Evolutionary conservation across 2,113 vertebrate genomes (phyloP), one percentile per base, ranked within the genome.

Genomic region (Rafetus swinhoei): DNA sequence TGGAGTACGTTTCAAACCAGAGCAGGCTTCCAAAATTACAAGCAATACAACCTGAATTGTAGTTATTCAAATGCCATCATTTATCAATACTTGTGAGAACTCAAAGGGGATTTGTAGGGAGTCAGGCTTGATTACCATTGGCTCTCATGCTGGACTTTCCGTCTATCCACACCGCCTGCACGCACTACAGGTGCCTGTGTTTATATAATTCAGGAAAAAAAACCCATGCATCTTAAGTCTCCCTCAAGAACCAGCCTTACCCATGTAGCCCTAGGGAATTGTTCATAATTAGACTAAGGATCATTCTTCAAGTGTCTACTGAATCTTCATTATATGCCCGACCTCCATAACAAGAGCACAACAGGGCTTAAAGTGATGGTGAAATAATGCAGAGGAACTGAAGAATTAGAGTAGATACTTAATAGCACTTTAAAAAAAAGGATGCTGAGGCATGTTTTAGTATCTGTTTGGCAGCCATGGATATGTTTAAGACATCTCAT

Each of bases 21-120:
- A 35, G 88, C 27, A 1, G 2, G 27, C 0, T 4, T 3, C 56
- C 1, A 0, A 84, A 62, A 0, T 3, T 54, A 7, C 9, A 7
- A 92, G 65, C 79, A 14, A 24, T 0, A 53, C 39, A 25, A 9
- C 9, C 35, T 76, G 21, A 22, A 24, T 45, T 45, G 29, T n/a
- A 24, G 18, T 77, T 3, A 45, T 27, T 25, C 39, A 15, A 14
- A 50, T 27, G 22, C 24, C 39, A 77, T 8, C 45, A 27, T 13
- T 50, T 14, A 35, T 72, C 45, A 50, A 25, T 50, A 77, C 22
- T 50, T 77, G 74, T 18, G 9, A 35, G n/a, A 72, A 72, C 5
- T 72, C n/a, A 72, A 35, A 25, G 59, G 65, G 65, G 65, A 16
- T 72, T 72, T 21, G 76, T 22, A 57, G 55, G 29, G 5, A 35